These are phyloP conservation scores for Ceryle rudis DNA, from an alignment of 2,797 vertebrate species.

Conservation along the genomic window DNA sequence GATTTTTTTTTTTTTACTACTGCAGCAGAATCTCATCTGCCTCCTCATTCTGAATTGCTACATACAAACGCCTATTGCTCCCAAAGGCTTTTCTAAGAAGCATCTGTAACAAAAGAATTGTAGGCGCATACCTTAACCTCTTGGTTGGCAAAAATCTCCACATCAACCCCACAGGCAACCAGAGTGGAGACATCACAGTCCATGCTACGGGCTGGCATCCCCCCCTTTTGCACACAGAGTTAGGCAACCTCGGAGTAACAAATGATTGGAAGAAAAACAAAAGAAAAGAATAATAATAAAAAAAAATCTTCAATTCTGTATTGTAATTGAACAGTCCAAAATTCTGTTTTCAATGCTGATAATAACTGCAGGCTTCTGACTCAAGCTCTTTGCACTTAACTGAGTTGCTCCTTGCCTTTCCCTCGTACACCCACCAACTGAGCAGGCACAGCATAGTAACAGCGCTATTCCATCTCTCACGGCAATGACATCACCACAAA, in stretches of 20 bases:
- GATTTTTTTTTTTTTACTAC: neutral
- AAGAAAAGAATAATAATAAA: neutral
- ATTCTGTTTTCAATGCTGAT: neutral
- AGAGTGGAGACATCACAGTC: conserved; percentile 86
- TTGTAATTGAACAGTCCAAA: conserved; percentile 18
- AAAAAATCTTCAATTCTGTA: conserved; percentile 10
- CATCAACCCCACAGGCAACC: conserved; percentile 86
- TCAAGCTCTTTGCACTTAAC: conserved; percentile 52
- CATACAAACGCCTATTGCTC: conserved; percentile 26
- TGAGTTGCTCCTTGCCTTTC: conserved; percentile 47
- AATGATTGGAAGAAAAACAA: neutral
- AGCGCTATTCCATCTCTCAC: conserved; percentile 66
- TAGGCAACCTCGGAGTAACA: conserved; percentile 54
- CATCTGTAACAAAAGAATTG: conserved; percentile 23
- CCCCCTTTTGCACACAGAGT: conserved; percentile 65
- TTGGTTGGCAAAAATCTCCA: conserved; percentile 85
- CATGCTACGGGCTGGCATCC: conserved; percentile 86
- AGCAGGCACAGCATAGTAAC: conserved; percentile 70
- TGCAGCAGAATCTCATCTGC: conserved; percentile 19
- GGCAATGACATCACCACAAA: conserved; percentile 86
- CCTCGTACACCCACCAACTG: conserved; percentile 62
- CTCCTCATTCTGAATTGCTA: conserved; percentile 1
- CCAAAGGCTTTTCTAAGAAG: conserved; percentile 52
- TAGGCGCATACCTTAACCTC: conserved; percentile 84
- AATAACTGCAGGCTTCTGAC: neutral